These are phyloP conservation scores for Ophioninae sp. DNA, from an alignment of 2,888 invertebrate species.

Conservation along the genomic window DNA sequence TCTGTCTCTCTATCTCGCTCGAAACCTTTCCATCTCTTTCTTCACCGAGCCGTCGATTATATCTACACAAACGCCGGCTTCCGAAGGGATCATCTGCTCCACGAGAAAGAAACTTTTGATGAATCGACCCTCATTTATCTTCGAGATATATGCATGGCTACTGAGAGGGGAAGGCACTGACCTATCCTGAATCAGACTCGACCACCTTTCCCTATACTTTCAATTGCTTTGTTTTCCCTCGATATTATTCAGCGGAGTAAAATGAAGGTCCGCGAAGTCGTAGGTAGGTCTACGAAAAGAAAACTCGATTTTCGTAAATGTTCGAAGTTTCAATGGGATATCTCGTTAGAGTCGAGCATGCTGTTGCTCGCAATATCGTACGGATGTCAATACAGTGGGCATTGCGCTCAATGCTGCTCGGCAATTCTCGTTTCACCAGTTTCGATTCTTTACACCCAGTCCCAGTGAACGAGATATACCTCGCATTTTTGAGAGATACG, in stretches of 20 bases:
- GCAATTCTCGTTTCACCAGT: conserved; percentile 1
- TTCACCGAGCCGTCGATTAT: conserved; percentile 58
- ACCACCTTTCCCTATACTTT: neutral
- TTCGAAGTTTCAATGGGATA: neutral
- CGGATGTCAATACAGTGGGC: neutral
- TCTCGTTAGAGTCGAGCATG: neutral
- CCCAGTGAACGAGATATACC: conserved; percentile 57
- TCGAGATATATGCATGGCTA: neutral
- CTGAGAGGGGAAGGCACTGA: neutral
- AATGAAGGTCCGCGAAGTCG: neutral
- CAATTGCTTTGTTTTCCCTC: neutral
- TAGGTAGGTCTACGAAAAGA: neutral
- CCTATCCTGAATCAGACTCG: conserved; percentile 4
- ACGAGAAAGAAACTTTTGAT: conserved; percentile 37
- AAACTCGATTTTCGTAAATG: neutral
- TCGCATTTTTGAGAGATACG: conserved; percentile 58
- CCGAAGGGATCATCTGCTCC: conserved; percentile 57
- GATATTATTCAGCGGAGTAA: too few relatives aligned
- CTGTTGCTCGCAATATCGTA: neutral
- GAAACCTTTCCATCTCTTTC: conserved; percentile 29
- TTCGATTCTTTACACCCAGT: neutral
- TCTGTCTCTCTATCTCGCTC: conserved; percentile 7
- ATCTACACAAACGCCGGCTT: conserved; percentile 62
- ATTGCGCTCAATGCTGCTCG: conserved; percentile 13
- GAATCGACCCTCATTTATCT: conserved; percentile 50